Conservation (phyloP, 2,113 vertebrate genomes). For the Pluvialis apricaria region DNA sequence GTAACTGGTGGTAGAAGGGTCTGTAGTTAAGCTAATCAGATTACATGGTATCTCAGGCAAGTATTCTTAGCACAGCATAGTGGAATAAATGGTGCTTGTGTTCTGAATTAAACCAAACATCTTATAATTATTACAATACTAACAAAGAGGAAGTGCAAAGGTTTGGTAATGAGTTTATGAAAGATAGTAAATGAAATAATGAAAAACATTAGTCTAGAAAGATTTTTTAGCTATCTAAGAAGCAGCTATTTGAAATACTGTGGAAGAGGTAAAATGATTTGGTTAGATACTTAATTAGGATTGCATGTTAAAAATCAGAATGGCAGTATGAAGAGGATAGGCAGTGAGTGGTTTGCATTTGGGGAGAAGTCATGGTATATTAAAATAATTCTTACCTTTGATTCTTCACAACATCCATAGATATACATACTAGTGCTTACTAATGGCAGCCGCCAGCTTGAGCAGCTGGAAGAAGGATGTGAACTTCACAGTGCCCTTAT, state of each 20-base stretch:
- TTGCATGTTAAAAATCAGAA: not conserved
- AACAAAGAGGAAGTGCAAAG: not conserved
- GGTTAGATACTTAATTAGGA: not conserved
- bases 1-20: not conserved
- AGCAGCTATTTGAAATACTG: not conserved
- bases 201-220: not conserved
- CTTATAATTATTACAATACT: not conserved
- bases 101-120: not conserved
- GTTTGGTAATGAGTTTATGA: not conserved
- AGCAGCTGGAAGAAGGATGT: not conserved
- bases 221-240: not conserved
- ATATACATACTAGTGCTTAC: not conserved
- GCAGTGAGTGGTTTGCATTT: not conserved
- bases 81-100: not conserved
- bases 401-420: not conserved
- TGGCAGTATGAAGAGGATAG: not conserved
- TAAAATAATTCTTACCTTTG: not conserved
- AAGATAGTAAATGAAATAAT: not conserved
- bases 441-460: not conserved
- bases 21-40: not conserved
- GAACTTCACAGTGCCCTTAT: not conserved
- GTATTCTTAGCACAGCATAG: not conserved
- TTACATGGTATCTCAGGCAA: not conserved
- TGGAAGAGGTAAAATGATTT: not conserved
- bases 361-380: not conserved